Conservation (phyloP, 2,797 vertebrate genomes). For the Macropodus opercularis region DNA sequence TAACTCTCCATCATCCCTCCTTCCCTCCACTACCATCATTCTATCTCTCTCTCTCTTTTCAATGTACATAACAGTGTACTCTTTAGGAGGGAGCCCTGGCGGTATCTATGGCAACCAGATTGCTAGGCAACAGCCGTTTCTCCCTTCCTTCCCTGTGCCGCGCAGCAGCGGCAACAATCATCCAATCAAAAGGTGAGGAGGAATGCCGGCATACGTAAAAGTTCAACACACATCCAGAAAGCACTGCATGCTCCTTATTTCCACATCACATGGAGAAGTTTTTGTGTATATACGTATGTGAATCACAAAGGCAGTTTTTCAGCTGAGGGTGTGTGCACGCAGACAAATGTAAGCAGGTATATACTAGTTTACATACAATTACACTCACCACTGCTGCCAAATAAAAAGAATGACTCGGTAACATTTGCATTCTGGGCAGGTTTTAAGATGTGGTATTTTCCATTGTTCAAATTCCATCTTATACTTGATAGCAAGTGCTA, state of each 20-base stretch:
- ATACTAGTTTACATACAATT: slow-evolving; percentile 24
- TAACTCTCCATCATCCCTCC: slow-evolving; percentile 31
- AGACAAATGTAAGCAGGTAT: neutral
- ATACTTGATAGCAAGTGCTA: neutral
- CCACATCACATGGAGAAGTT: slow-evolving; percentile 4
- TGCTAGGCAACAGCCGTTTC: slow-evolving; percentile 86
- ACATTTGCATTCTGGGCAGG: neutral
- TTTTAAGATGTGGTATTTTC: neutral
- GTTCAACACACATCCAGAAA: slow-evolving; percentile 57
- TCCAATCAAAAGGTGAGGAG: slow-evolving; percentile 61
- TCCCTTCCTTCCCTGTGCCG: slow-evolving; percentile 74
- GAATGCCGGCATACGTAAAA: slow-evolving; percentile 61
- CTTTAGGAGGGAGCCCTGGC: slow-evolving; percentile 84
- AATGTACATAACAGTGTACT: slow-evolving; percentile 86
- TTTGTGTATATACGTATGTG: neutral
- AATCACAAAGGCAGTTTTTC: neutral
- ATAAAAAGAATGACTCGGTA: neutral
- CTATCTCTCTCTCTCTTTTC: slow-evolving; percentile 60
- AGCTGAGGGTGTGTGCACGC: neutral
- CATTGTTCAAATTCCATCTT: neutral
- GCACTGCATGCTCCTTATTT: slow-evolving; percentile 7
- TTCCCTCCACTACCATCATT: slow-evolving; percentile 1
- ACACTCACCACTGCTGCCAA: slow-evolving; percentile 15
- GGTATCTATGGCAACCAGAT: slow-evolving; percentile 88
- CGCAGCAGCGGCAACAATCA: slow-evolving; percentile 70